A percentile compares a stretch with the other conserved stretches of the same genome.
Evolutionary conservation across 2,888 invertebrate species (phyloP).

Genomic region (Leucophenga montana): DNA sequence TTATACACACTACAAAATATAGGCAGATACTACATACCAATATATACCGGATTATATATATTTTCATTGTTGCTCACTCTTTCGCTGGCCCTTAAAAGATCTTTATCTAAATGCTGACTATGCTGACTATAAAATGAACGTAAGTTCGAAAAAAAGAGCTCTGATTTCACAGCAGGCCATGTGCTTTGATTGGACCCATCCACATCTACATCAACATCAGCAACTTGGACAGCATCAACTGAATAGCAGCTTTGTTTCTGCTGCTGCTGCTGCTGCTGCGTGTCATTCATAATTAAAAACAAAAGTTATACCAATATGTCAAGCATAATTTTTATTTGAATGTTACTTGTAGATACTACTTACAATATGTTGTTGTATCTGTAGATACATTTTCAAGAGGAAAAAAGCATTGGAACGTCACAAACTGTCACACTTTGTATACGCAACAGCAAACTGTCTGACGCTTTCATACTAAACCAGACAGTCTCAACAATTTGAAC

Average conservation of each 20-base stretch:
- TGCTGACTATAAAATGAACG: conserved; percentile 50
- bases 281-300: conserved; percentile 67
- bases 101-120: conserved; percentile 61
- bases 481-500: conserved; percentile 1
- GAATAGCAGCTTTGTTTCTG: neutral
- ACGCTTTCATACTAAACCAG: neutral
- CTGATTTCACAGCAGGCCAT: conserved; percentile 64
- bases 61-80: neutral
- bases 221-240: no score
- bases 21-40: conserved; percentile 38
- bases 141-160: conserved; percentile 46
- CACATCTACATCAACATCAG: conserved; percentile 56
- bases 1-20: conserved; percentile 39
- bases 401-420: neutral
- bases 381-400: neutral
- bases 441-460: neutral
- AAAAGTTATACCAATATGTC: conserved; percentile 68
- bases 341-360: neutral
- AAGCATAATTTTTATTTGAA: conserved; percentile 67
- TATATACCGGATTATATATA: conserved; percentile 37
- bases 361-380: neutral
- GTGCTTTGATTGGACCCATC: conserved; percentile 16
- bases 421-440: conserved; percentile 23
- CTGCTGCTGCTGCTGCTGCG: conserved; percentile 18
- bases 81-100: conserved; percentile 42